Percentiles rank a stretch among this genome's conserved stretches.
Conservation (phyloP, 2,113 vertebrate genomes). For the Psilopsiagon aurifrons region DNA sequence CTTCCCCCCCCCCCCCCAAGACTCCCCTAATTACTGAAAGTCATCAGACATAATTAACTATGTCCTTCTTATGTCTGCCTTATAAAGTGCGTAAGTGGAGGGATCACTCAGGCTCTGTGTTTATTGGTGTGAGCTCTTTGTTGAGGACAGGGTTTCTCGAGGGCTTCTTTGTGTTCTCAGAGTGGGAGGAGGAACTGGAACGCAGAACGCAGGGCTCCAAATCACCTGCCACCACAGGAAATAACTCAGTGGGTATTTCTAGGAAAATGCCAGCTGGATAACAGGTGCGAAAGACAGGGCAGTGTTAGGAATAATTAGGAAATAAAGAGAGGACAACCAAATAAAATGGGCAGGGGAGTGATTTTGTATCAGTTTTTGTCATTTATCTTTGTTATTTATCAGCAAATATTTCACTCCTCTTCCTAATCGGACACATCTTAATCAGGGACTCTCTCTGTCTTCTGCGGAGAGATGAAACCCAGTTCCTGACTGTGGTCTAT, state of each 20-base stretch:
- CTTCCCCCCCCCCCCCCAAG: accelerated
- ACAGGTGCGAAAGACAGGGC: not conserved
- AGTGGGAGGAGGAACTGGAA: not conserved
- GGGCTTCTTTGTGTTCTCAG: not conserved
- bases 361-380: not conserved
- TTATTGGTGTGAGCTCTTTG: not conserved
- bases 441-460: not conserved
- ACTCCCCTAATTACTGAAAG: not conserved
- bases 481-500: not conserved
- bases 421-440: not conserved
- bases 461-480: not conserved
- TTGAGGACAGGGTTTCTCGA: not conserved
- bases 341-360: not conserved
- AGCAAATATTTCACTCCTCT: not conserved
- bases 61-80: not conserved
- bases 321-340: not conserved
- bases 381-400: not conserved
- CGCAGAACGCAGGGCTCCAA: not conserved
- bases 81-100: not conserved
- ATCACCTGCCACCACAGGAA: not conserved
- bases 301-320: not conserved
- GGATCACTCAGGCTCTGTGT: not conserved
- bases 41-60: not conserved
- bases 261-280: not conserved
- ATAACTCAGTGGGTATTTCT: not conserved